phyloP scores from a whole-genome alignment of 2,113 vertebrate genomes.

The Phaethon lepturus region DNA sequence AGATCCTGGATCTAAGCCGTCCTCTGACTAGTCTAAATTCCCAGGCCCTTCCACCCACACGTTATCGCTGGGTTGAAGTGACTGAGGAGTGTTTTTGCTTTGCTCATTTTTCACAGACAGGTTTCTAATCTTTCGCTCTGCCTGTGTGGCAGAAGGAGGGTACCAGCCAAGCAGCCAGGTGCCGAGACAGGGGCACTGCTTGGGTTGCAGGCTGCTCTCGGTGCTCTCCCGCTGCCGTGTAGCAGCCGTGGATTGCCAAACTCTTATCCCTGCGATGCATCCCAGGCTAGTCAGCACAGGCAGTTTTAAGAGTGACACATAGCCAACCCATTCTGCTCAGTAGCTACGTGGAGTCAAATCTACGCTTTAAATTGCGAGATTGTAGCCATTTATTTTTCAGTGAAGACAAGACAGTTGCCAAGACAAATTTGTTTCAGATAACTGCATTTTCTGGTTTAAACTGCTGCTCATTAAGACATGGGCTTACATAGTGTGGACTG shows the following conservation, averaged over 20 bases:
- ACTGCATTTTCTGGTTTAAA: not conserved
- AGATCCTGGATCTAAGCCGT: not conserved
- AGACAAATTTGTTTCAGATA: not conserved
- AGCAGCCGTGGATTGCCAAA: not conserved
- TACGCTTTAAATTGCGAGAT: not conserved
- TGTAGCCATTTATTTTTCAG: not conserved
- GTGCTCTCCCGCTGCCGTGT: not conserved
- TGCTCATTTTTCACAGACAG: not conserved
- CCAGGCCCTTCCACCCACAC: not conserved
- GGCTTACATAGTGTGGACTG: not conserved
- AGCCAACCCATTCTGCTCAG: not conserved
- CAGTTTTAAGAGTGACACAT: not conserved
- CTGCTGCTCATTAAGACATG: not conserved
- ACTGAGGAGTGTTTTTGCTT: not conserved
- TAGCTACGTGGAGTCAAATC: not conserved
- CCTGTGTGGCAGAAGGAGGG: not conserved
- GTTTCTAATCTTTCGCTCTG: not conserved
- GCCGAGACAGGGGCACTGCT: not conserved
- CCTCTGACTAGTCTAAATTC: not conserved
- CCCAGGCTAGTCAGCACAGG: not conserved
- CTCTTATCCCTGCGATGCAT: not conserved
- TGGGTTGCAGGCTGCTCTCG: not conserved
- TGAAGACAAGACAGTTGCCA: not conserved
- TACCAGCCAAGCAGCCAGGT: not conserved
- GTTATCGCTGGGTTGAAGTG: not conserved